A percentile compares a stretch with the other conserved stretches of the same genome.
phyloP scores from a whole-genome alignment of 2,888 invertebrate genomes.

The Calameuta filiformis region DNA sequence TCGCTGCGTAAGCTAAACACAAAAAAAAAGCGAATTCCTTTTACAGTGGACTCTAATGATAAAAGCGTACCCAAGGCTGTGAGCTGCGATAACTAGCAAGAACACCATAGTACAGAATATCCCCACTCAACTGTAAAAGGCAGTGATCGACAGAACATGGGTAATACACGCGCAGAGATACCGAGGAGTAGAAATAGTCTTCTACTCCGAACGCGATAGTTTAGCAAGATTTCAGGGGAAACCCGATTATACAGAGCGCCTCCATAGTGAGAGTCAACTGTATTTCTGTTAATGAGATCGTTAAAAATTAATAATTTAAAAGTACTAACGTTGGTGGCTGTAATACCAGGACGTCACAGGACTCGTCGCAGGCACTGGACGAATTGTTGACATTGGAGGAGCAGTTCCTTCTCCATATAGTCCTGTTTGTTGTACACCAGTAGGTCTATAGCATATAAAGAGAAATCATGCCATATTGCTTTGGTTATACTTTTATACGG shows the following conservation, averaged over 20 bases:
- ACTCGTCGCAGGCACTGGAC: constrained; percentile 68
- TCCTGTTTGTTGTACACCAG: constrained; percentile 49
- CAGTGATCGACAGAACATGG: not conserved
- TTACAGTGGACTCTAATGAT: not conserved
- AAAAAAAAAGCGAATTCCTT: constrained; percentile 4
- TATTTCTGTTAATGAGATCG: not conserved
- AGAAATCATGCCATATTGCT: not conserved
- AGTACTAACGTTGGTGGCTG: constrained; percentile 56
- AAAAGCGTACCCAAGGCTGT: not conserved
- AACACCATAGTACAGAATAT: too few species aligned
- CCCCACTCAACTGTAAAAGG: not conserved
- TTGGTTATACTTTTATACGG: not conserved
- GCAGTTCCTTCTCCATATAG: constrained; percentile 59
- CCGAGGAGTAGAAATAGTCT: not conserved
- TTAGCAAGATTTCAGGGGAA: too few species aligned
- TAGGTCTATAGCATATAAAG: constrained; percentile 36
- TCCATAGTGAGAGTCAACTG: not conserved
- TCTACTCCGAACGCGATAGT: not conserved
- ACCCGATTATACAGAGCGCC: too few species aligned
- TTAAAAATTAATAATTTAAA: not conserved
- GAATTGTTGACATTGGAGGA: constrained; percentile 55
- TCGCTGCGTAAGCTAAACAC: constrained; percentile 51
- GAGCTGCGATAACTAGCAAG: not conserved
- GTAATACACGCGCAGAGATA: not conserved
- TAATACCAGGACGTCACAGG: constrained; percentile 68